A percentile compares a stretch with the other conserved stretches of the same genome.
These are phyloP conservation scores for Hephaestus fuliginosus DNA, from an alignment of 2,797 vertebrate genomes.

Conservation along the genomic window DNA sequence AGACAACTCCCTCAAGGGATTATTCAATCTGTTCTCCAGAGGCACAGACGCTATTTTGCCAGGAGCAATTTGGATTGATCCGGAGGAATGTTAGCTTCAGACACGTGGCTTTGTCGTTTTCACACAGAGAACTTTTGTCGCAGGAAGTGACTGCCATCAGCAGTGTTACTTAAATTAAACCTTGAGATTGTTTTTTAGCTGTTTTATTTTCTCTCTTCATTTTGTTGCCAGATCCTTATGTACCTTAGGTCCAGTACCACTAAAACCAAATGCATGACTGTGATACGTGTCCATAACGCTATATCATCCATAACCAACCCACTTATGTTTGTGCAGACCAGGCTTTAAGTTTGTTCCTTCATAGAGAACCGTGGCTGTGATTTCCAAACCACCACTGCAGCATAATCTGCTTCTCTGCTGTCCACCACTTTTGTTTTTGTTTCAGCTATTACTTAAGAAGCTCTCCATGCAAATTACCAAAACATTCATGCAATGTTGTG, in stretches of 20 bases:
- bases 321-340: background rate
- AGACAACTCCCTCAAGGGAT: background rate
- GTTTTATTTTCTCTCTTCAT: background rate
- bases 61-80: background rate
- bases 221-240: background rate
- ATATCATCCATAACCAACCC: background rate
- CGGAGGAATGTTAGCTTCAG: conserved; percentile 12
- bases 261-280: background rate
- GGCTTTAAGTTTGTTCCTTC: background rate
- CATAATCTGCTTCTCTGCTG: background rate
- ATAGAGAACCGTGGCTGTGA: background rate
- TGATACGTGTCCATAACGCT: background rate
- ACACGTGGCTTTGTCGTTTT: background rate
- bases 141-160: conserved; percentile 14
- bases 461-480: background rate
- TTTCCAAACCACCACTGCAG: background rate
- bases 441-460: background rate
- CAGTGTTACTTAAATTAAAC: background rate
- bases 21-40: background rate
- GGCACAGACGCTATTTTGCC: background rate
- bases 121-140: background rate
- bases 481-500: too few species aligned
- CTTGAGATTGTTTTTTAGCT: background rate
- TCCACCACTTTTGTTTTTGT: background rate
- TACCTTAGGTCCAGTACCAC: background rate